phyloP scores from a whole-genome alignment of 1,140 invertebrate genomes.

The Drosophila sturtevanti region DNA sequence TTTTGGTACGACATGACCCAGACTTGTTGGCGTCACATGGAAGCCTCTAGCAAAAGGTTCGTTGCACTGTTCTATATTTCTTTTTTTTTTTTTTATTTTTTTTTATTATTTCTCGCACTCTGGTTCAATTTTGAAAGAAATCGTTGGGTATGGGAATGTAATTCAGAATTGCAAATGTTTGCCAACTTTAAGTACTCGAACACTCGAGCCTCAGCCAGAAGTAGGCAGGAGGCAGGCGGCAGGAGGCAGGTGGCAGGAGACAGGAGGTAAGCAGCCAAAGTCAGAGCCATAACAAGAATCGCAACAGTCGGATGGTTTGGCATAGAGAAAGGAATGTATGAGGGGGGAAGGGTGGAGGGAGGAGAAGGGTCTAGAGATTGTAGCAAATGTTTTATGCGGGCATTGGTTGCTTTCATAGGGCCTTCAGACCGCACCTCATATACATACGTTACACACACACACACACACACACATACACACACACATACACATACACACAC shows the following conservation, averaged over 20 bases:
- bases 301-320: neutral
- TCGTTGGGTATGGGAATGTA: neutral
- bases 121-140: neutral
- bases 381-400: constrained; percentile 5
- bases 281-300: neutral
- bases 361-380: neutral
- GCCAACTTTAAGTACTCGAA: constrained; percentile 9
- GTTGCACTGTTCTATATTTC: constrained; percentile 29
- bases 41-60: constrained; percentile 43
- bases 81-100: neutral
- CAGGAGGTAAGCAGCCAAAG: neutral
- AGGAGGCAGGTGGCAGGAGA: neutral
- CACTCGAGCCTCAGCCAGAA: neutral
- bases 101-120: neutral
- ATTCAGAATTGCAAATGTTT: constrained; percentile 9
- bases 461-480: neutral
- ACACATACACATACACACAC: neutral
- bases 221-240: neutral
- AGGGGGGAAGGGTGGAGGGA: neutral
- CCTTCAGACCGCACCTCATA: neutral
- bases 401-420: neutral
- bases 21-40: constrained; percentile 55
- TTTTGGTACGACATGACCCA: constrained; percentile 47
- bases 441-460: neutral
- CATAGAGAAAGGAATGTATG: neutral